Evolutionary conservation across 2,113 vertebrate species (phyloP), one percentile per base, ranked within the genome.

Genomic region (Capreolus pygargus): DNA sequence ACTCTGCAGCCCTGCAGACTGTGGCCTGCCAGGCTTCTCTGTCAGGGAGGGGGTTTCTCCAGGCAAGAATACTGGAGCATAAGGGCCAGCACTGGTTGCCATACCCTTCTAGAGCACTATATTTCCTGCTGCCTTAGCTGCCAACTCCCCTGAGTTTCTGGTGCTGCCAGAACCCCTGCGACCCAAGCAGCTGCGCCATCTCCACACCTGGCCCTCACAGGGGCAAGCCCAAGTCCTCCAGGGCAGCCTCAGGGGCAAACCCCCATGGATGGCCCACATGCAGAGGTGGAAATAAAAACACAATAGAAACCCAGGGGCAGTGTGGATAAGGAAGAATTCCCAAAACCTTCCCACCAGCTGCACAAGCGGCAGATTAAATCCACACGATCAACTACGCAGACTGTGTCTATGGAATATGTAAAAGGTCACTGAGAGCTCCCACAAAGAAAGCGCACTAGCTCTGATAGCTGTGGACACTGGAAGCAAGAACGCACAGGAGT

Each of bases 371-470:
- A 67, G 61, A 67, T 19, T 67, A n/a, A 67, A 67, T 19, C 7
- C 61, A n/a, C 3, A 5, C 0, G 2, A 67, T 67, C 61, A 67
- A n/a, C 33, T 67, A 67, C 4, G 1, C 61, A n/a, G 8, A 67
- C 61, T n/a, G 61, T 67, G 8, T n/a, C 1, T 0, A n/a, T 67
- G 61, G 4, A 67, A 64, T 19, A n/a, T n/a, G 19, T 64, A n/a
- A n/a, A 67, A n/a, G 16, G 61, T 19, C 16, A 19, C 0, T n/a
- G 61, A 19, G 61, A n/a, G 33, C 33, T 67, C 16, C 61, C 61
- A 64, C 33, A 67, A 19, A 67, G 61, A 67, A 19, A 67, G n/a
- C 0, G 0, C 61, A 67, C 4, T n/a, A n/a, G 0, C 33, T 67
- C 16, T 67, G 61, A n/a, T 19, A 67, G 16, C 4, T 67, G 61